Base-by-base conservation (phyloP, 2,888 invertebrate species). In the Acrocera orbiculus region DNA sequence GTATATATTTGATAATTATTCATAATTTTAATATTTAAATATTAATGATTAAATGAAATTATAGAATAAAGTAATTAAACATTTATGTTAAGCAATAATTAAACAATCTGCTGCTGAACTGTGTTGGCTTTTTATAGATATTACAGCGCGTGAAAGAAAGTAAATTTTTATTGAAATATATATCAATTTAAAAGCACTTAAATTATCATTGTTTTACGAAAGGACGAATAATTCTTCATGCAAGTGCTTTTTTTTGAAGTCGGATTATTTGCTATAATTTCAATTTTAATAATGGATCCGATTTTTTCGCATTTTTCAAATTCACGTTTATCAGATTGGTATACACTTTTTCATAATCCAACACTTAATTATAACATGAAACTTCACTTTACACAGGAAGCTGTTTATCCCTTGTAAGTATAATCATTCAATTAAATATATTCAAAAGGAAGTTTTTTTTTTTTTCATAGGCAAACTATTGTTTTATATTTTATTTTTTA, bases 381-480 rank as follows among this genome's bases (percentile, higher is more conserved):
- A 13, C 58, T 95, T 34, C 79, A 90, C 59, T 98, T 96, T 58
- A 92, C 95, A 0, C 92, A 96, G 52, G 96, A 98, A 63, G 90
- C 93, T 36, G 93, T 95, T 0, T 96, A 90, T 65, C 96, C 96
- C 27, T 62, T 96, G 87, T 95, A 69, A 72, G 78, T 69, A 33
- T 32, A 28, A 20, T 4, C 6, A 6, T 20, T 14, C 13, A 24
- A 16, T 19, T 35, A 34, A 24, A 19, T n/a, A n/a, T n/a, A n/a
- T n/a, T n/a, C n/a, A n/a, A n/a, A n/a, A n/a, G n/a, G n/a, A n/a
- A n/a, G n/a, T n/a, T n/a, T n/a, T n/a, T n/a, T n/a, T n/a, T n/a
- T n/a, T n/a, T n/a, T n/a, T n/a, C 10, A 24, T 63, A 92, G 92
- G 47, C 92, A 92, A 58, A 87, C 92, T 5, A 76, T 93, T 61